phyloP scores from a whole-genome alignment of 2,888 invertebrate genomes.

The Cataglyphis altisquamis region DNA sequence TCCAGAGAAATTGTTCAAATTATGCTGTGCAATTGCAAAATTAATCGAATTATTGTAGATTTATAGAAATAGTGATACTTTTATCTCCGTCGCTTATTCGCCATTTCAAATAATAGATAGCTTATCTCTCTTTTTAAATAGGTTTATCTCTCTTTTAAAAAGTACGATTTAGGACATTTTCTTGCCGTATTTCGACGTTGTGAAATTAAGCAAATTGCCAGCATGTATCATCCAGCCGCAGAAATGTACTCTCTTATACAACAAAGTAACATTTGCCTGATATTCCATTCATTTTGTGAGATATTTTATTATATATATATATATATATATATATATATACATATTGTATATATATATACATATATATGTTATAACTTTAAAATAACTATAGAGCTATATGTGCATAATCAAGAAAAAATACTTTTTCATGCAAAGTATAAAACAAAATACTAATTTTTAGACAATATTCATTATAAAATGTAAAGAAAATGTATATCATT shows the following conservation, averaged over 20 bases:
- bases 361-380: neutral
- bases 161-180: conserved; percentile 21
- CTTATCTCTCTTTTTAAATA: neutral
- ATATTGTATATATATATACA: no score
- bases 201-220: conserved; percentile 47
- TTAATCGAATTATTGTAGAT: neutral
- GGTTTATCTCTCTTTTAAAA: neutral
- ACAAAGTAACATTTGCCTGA: neutral
- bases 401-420: neutral
- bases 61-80: neutral
- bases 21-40: neutral
- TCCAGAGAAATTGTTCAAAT: neutral
- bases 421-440: neutral
- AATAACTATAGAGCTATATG: neutral
- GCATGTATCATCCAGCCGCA: conserved; percentile 20
- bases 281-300: conserved; percentile 10
- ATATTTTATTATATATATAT: neutral
- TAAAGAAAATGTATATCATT: neutral
- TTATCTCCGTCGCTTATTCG: neutral
- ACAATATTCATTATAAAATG: neutral
- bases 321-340: no score
- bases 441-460: neutral
- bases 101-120: conserved; percentile 20
- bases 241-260: conserved; percentile 26
- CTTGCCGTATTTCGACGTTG: conserved; percentile 7